Conservation (phyloP, 2,113 vertebrate species). For the Rhizomys pruinosus region DNA sequence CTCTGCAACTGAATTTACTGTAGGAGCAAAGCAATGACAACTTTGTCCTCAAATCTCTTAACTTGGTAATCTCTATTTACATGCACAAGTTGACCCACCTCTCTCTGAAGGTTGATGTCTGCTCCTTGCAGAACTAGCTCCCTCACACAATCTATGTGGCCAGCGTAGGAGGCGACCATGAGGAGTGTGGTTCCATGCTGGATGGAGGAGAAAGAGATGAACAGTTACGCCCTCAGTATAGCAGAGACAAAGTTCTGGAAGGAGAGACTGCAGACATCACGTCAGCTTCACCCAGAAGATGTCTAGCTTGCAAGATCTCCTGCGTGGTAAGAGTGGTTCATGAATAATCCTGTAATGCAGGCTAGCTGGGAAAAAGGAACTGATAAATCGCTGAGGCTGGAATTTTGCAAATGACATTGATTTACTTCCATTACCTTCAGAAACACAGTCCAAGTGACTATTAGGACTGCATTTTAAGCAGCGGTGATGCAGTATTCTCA, state of each 20-base stretch:
- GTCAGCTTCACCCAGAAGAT: slow-evolving; percentile 12
- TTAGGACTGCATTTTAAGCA: background rate
- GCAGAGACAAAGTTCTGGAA: slow-evolving; percentile 16
- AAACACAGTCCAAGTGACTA: background rate
- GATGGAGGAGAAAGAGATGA: slow-evolving; percentile 78
- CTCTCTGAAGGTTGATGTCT: slow-evolving; percentile 97
- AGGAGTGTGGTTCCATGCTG: slow-evolving; percentile 95
- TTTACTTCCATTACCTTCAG: background rate
- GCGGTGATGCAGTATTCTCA: background rate
- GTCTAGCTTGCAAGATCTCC: background rate
- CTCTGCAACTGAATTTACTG: background rate
- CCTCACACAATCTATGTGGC: slow-evolving; percentile 92
- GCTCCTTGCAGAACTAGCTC: slow-evolving; percentile 97
- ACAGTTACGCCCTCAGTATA: slow-evolving; percentile 55
- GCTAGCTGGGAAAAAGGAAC: background rate
- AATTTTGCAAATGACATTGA: background rate
- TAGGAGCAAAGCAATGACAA: background rate
- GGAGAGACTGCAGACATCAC: slow-evolving; percentile 22
- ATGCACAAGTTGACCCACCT: slow-evolving; percentile 87
- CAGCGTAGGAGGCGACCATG: slow-evolving; percentile 96
- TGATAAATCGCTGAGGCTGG: background rate
- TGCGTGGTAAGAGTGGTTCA: background rate
- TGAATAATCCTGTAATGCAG: background rate
- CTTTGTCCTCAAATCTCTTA: background rate
- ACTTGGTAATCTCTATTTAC: background rate